Evolutionary conservation across 1,140 invertebrate species (phyloP), one percentile per base, ranked within the genome.

Genomic region (Pseudomyrmex gracilis): DNA sequence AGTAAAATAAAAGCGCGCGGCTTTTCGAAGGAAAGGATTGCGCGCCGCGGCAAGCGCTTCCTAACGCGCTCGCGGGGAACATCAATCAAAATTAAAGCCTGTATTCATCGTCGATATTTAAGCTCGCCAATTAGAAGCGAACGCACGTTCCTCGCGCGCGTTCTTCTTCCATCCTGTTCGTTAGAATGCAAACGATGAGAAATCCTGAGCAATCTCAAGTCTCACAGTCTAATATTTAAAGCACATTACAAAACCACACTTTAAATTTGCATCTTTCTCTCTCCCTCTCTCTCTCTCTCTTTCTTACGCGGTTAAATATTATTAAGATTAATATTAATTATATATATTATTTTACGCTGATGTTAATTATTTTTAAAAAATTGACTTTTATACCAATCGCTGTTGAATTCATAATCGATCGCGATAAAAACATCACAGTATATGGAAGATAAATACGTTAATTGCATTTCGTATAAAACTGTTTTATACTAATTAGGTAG

Each of bases 1-100:
- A 74, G 76, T 53, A 34, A 84, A 73, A 58, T 67, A 45, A 64
- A 34, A 58, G 61, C 20, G 10, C 15, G 17, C 58, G 47, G 66
- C 58, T 43, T 57, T 22, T n/a, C 34, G 34, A 34, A 34, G 34
- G 51, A 73, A 64, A 73, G 55, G 67, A 53, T 45, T 20, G 55
- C 45, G 45, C n/a, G 24, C 22, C n/a, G 24, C 22, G 45, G 61
- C 20, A 34, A 12, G 10, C 55, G 78, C 22, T 49, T 71, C 64
- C 80, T 66, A 66, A 67, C 58, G 63, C 58, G 63, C 58, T 63
- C 61, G 12, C 24, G 53, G 24, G 55, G 43, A 87, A 64, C 85
- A 87, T 88, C 85, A 51, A 88, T 88, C 87, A 85, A 88, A 88
- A 87, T 88, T 82, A 82, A 87, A 73, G 43, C 22, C 45, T 24